These are phyloP conservation scores for Etheostoma perlongum DNA, from an alignment of 2,797 vertebrate species.

Conservation along the genomic window DNA sequence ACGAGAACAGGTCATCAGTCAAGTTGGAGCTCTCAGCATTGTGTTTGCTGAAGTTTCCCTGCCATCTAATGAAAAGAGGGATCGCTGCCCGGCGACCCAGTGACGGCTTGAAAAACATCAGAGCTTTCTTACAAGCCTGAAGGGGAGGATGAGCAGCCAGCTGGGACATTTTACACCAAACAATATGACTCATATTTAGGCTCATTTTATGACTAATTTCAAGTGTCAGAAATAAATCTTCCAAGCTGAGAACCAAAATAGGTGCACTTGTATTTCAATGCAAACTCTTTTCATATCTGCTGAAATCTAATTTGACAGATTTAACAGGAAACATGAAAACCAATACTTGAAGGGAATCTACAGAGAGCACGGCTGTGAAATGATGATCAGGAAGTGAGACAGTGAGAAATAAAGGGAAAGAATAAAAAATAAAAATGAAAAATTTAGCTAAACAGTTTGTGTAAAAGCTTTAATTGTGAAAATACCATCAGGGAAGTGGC, in stretches of 20 bases:
- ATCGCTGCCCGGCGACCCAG: slow-evolving; percentile 53
- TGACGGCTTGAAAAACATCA: slow-evolving; percentile 54
- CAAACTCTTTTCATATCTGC: slow-evolving; percentile 5
- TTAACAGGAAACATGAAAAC: slow-evolving; percentile 17
- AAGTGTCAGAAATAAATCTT: slow-evolving; percentile 15
- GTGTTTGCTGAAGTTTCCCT: slow-evolving; percentile 79
- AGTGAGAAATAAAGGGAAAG: not conserved
- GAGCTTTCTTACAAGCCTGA: slow-evolving; percentile 36
- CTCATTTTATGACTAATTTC: not conserved
- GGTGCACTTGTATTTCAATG: slow-evolving; percentile 6
- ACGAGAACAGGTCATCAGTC: slow-evolving; percentile 79
- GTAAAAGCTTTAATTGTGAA: not conserved
- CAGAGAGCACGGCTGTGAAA: slow-evolving; percentile 7
- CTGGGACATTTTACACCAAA: slow-evolving; percentile 33
- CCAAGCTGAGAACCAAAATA: not conserved
- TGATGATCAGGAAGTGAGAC: not conserved
- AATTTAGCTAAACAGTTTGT: not conserved
- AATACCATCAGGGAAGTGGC: not conserved
- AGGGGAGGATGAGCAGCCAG: slow-evolving; percentile 41
- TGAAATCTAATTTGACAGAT: slow-evolving; percentile 23
- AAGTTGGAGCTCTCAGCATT: slow-evolving; percentile 62
- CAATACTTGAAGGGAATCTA: not conserved
- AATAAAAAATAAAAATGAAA: not conserved
- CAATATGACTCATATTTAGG: slow-evolving; percentile 31
- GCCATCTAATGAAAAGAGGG: slow-evolving; percentile 69